Evolutionary conservation across 2,888 invertebrate genomes (phyloP).

Genomic region (Norana najaformis): DNA sequence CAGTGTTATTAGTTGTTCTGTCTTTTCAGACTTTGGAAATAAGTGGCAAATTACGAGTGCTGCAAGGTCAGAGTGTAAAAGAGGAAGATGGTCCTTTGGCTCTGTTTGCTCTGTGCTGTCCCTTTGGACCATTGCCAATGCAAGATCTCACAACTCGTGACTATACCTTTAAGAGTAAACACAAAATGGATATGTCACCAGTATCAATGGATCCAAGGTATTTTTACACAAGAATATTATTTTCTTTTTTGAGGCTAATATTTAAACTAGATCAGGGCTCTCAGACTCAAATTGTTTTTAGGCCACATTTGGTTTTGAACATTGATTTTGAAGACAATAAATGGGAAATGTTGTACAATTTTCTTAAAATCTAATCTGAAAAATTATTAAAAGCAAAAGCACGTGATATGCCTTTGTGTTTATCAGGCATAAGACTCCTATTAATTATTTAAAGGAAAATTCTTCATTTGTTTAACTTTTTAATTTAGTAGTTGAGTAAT

Average conservation of each 20-base stretch:
- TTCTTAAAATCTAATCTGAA: too few species aligned
- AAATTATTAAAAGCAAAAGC: too few species aligned
- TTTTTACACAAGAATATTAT: not conserved
- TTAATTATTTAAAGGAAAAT: too few species aligned
- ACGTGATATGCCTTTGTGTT: too few species aligned
- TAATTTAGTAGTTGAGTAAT: too few species aligned
- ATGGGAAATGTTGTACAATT: too few species aligned
- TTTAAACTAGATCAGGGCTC: not conserved
- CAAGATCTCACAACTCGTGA: constrained; percentile 97
- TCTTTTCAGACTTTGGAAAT: constrained; percentile 86
- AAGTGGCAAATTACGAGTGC: constrained; percentile 89
- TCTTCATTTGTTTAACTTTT: too few species aligned
- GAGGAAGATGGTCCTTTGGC: constrained; percentile 77
- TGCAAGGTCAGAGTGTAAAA: constrained; percentile 84
- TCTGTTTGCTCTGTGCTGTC: constrained; percentile 95
- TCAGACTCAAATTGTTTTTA: not conserved
- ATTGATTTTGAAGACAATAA: too few species aligned
- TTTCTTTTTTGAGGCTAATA: not conserved
- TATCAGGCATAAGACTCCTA: too few species aligned
- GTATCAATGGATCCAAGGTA: constrained; percentile 90
- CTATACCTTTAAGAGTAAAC: constrained; percentile 99
- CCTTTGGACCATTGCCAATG: constrained; percentile 95
- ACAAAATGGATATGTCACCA: constrained; percentile 92
- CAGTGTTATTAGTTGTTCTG: not conserved
- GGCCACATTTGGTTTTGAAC: not conserved